Conservation (phyloP, 2,113 vertebrate genomes). For the Stomatorhinus ivindoensis region DNA sequence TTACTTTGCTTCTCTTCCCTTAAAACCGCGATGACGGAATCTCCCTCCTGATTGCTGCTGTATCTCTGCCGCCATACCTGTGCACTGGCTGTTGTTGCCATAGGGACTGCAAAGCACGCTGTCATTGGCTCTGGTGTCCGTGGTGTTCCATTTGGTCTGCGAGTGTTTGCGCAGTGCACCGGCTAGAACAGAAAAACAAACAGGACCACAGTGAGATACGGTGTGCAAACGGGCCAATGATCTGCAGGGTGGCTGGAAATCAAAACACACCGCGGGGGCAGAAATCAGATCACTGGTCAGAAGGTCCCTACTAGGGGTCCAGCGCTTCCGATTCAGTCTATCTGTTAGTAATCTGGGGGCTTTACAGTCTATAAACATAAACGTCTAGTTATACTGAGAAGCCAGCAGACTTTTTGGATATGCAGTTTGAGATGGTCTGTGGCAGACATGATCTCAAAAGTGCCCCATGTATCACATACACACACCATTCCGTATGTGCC, state of each 20-base stretch:
- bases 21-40: background rate
- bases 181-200: conserved; percentile 20
- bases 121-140: background rate
- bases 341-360: background rate
- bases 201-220: background rate
- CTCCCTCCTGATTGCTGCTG: background rate
- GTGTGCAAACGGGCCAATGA: background rate
- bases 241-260: background rate
- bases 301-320: background rate
- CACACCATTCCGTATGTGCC: background rate
- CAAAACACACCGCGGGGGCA: background rate
- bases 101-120: conserved; percentile 13
- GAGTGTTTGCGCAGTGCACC: conserved; percentile 16
- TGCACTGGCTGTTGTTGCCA: conserved; percentile 14
- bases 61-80: conserved; percentile 4
- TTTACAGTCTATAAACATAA: background rate
- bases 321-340: background rate
- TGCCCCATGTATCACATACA: background rate
- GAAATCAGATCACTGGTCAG: background rate
- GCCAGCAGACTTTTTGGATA: background rate
- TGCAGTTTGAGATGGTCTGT: background rate
- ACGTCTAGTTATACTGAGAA: background rate
- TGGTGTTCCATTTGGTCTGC: conserved; percentile 19
- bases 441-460: background rate
- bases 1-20: background rate